Evolutionary conservation across 2,888 invertebrate species (phyloP).

Genomic region (Amblyjoppa proteus): DNA sequence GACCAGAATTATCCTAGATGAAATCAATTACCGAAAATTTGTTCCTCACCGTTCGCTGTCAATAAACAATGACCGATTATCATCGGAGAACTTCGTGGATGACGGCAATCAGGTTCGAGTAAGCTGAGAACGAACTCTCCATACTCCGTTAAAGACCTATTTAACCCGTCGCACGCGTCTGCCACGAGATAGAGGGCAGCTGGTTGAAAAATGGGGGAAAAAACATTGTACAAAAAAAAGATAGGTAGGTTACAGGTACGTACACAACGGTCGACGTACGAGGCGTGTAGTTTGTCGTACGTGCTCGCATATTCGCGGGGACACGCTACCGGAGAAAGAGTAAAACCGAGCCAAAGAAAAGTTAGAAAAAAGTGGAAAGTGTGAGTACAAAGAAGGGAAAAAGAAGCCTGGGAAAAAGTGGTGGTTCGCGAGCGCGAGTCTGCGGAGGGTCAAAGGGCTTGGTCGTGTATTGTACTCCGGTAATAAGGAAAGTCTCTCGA

Average conservation of each 20-base stretch:
- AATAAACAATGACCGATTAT: constrained; percentile 4
- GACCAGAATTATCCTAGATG: no score
- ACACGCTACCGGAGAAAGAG: constrained; percentile 1
- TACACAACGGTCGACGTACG: constrained; percentile 41
- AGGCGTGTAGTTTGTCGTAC: constrained; percentile 50
- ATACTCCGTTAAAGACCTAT: constrained; percentile 67
- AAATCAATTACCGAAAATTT: neutral
- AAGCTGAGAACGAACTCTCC: constrained; percentile 45
- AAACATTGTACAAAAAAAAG: constrained; percentile 25
- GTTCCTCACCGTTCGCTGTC: neutral
- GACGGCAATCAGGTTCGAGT: constrained; percentile 38
- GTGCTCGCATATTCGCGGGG: constrained; percentile 50
- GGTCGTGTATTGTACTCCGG: constrained; percentile 63
- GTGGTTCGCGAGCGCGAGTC: constrained; percentile 27
- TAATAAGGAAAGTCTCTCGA: constrained; percentile 61
- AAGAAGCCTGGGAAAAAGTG: constrained; percentile 11
- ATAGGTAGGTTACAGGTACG: constrained; percentile 39
- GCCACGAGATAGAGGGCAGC: constrained; percentile 46
- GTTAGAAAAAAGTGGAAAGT: constrained; percentile 44
- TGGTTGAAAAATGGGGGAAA: constrained; percentile 38
- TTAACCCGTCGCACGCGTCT: constrained; percentile 62
- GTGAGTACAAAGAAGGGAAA: constrained; percentile 11
- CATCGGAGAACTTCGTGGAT: neutral
- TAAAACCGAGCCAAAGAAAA: constrained; percentile 39
- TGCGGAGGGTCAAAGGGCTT: constrained; percentile 56